Base-by-base conservation (phyloP, 2,113 vertebrate genomes). In the Pangasianodon hypophthalmus region DNA sequence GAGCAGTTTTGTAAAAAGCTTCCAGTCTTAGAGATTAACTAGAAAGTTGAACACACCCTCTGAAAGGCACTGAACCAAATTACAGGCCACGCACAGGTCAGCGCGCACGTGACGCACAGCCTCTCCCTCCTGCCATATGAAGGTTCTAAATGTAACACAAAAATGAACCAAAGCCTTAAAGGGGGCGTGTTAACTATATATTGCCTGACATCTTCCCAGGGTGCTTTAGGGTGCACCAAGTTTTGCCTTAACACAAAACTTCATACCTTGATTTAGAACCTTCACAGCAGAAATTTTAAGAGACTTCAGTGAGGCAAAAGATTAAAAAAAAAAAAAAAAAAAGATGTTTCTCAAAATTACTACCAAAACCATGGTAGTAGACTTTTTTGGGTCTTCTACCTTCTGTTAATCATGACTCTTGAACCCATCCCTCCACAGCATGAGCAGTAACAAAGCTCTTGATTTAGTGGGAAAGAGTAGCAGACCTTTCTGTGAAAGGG, bases 51-150 rank as follows among this genome's bases (percentile, higher is more conserved):
- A 88, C 77, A 87, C 85, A 86, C 80, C 87, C 80, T 62, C 79
- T 81, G 46, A 89, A 83, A 90, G 84, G 81, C 88, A 80, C 13
- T 60, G 91, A 90, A 75, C 80, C 79, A 58, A 67, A 91, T 79
- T 85, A 80, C 48, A 87, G 79, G 60, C 83, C 81, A 88, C 54
- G 64, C 60, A 75, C 88, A 52, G 87, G 83, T 91, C 92, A 92
- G 87, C 48, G 52, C 37, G 19, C 82, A 83, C 85, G 64, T 52
- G 60, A 79, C 19, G n/a, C 46, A 52, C 14, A 6, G 73, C 64
- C 86, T 85, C 60, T 80, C 80, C 48, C 58, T 73, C 80, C 37
- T 84, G 58, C 37, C 54, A 85, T 67, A 50, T 3, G 58, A 46
- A 83, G 75, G 81, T 48, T 56, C 71, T 91, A 82, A 80, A 81